Conservation (phyloP, 2,888 invertebrate genomes). For the Hylaea fasciaria region DNA sequence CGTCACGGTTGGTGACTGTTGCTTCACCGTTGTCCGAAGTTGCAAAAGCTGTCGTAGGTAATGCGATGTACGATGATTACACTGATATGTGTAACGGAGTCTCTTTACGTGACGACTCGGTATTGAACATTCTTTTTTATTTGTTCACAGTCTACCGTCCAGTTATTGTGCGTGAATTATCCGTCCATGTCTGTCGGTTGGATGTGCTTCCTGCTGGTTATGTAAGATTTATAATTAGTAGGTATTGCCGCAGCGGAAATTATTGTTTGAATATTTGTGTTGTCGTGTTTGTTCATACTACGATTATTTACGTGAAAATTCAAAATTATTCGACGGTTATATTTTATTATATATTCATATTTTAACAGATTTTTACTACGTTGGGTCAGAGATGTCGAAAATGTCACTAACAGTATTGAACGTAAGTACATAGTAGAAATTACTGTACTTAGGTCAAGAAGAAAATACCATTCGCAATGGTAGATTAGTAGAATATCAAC, state of each 20-base stretch:
- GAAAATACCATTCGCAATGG: no score
- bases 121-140: slow-evolving; percentile 47
- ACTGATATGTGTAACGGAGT: slow-evolving; percentile 75
- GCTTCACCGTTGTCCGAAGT: slow-evolving; percentile 70
- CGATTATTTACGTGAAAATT: slow-evolving; percentile 7
- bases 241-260: slow-evolving; percentile 16
- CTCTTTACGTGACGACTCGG: slow-evolving; percentile 62
- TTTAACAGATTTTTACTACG: no score
- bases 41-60: slow-evolving; percentile 77
- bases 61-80: slow-evolving; percentile 68
- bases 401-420: no score
- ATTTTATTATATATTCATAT: no score
- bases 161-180: slow-evolving; percentile 39
- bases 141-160: slow-evolving; percentile 43
- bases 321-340: slow-evolving; percentile 6
- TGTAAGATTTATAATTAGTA: slow-evolving; percentile 34
- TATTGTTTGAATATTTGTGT: slow-evolving; percentile 10
- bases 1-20: slow-evolving; percentile 74
- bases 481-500: no score
- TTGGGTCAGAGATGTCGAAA: no score
- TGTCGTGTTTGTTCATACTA: slow-evolving; percentile 11
- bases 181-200: slow-evolving; percentile 27
- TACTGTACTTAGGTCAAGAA: no score
- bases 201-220: slow-evolving; percentile 38
- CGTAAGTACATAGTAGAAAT: no score